phyloP scores from a whole-genome alignment of 2,113 vertebrate species.

The Calidris pygmaea region DNA sequence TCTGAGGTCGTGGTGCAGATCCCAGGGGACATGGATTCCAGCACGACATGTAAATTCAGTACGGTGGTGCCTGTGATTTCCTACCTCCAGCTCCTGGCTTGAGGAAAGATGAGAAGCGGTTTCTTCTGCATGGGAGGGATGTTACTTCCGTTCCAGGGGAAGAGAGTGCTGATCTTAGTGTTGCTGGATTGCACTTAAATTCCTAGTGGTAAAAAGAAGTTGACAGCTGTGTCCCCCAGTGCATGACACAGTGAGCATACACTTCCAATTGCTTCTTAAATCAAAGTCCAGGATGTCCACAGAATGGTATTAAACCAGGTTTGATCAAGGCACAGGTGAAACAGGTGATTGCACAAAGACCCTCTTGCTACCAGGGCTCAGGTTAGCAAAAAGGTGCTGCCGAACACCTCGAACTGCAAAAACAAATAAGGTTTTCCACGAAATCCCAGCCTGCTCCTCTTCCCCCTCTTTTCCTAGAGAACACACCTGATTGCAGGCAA shows the following conservation, averaged over 20 bases:
- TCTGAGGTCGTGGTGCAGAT: background rate
- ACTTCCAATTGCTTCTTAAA: background rate
- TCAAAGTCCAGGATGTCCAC: background rate
- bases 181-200: constrained; percentile 9
- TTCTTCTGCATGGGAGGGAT: background rate
- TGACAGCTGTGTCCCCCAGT: background rate
- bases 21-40: background rate
- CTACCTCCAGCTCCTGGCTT: background rate
- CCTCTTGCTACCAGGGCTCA: background rate
- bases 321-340: background rate
- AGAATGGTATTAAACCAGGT: background rate
- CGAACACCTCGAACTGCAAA: background rate
- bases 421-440: background rate
- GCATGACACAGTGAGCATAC: background rate
- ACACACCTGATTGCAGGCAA: background rate
- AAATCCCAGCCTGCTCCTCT: background rate
- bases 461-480: background rate
- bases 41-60: background rate
- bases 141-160: background rate
- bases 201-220: background rate
- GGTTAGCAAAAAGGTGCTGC: background rate
- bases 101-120: background rate
- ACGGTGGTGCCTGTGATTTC: background rate
- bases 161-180: background rate
- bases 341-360: background rate